phyloP scores from a whole-genome alignment of 2,888 invertebrate genomes.

The Mesochorus sp. region DNA sequence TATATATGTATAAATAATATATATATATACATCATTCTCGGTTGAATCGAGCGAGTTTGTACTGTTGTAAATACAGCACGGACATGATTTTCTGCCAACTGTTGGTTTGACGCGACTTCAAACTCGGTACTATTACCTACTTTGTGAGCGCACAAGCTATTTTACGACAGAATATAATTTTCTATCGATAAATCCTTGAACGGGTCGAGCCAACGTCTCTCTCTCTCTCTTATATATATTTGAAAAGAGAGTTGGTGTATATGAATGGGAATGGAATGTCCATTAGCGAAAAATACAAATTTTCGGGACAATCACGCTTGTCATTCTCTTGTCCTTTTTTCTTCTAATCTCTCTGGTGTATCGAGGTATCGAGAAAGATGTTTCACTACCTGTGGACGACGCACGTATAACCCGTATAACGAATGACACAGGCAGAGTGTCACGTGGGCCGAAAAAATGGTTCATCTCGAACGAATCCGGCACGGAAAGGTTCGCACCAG shows the following conservation, averaged over 20 bases:
- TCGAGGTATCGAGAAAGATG: not conserved
- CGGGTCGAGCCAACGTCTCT: too few relatives aligned
- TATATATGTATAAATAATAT: too few relatives aligned
- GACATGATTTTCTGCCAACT: not conserved
- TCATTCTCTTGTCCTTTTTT: not conserved
- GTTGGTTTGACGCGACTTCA: not conserved
- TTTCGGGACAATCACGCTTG: not conserved
- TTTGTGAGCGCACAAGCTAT: too few relatives aligned
- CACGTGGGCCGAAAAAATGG: too few relatives aligned
- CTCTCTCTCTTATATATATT: too few relatives aligned
- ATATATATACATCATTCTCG: not conserved
- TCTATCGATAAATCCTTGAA: constrained; percentile 23
- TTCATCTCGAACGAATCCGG: too few relatives aligned
- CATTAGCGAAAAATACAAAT: not conserved
- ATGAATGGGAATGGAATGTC: not conserved
- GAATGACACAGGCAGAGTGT: too few relatives aligned
- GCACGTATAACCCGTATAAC: too few relatives aligned
- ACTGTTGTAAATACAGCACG: not conserved
- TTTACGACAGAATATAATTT: not conserved
- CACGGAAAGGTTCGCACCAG: too few relatives aligned
- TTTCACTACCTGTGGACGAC: too few relatives aligned
- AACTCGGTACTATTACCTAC: too few relatives aligned
- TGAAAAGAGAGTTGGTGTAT: too few relatives aligned
- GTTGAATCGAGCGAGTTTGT: constrained; percentile 3
- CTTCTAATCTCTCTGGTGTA: not conserved